Evolutionary conservation across 2,113 vertebrate species (phyloP), one percentile per base, ranked within the genome.

Genomic region (Protobothrops flavoviridis): DNA sequence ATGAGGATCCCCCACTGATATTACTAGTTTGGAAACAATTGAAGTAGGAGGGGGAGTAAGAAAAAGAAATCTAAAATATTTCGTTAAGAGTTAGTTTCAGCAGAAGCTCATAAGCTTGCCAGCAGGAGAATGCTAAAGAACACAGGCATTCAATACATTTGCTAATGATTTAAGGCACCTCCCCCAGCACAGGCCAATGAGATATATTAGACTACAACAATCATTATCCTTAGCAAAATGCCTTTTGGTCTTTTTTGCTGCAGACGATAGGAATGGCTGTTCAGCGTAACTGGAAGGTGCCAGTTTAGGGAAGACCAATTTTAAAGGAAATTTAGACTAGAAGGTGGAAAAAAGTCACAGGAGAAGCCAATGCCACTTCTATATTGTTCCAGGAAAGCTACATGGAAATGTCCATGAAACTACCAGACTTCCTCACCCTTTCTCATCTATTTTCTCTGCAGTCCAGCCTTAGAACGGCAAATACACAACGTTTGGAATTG

Each of bases 1-100:
- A 98, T 97, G 96, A 97, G 93, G 96, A 92, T 93, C 93, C 94
- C 97, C 96, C 94, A 96, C 96, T 95, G 96, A 61, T 81, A 96
- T 97, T 94, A 94, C 94, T 93, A 94, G 94, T 93, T 95, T 43
- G 92, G 94, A 96, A 94, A 89, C 95, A 91, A 93, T 92, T 29
- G 48, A 24, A 29, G 33, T 81, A 81, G 74, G 33, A 29, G 39
- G 21, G 87, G 87, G 11, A 53, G 43, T 89, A 56, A 43, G 17
- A 26, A 69, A 55, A 53, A 48, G n/a, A 91, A 92, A 92, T 43
- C 94, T 96, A 93, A 93, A 94, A 24, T 95, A 57, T 96, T 91
- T 64, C 91, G 95, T 50, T 0, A 48, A 56, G 95, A 92, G 94
- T 92, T 96, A 96, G 96, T 86, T 50, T 96, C 97, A 96, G 26